phyloP scores from a whole-genome alignment of 2,113 vertebrate genomes.

The Entomyzon cyanotis region DNA sequence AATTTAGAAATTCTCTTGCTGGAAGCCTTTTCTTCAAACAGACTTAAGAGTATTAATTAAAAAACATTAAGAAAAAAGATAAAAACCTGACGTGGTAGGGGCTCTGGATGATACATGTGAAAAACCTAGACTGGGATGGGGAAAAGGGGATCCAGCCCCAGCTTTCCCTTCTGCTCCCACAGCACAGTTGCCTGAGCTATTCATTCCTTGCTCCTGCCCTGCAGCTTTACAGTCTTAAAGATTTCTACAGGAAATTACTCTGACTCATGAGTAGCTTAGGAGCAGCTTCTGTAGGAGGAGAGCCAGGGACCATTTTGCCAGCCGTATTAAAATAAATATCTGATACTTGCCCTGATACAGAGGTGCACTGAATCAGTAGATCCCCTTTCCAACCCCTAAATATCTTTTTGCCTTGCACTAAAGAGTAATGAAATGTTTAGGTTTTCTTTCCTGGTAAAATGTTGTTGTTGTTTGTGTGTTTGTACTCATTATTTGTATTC shows the following conservation, averaged over 20 bases:
- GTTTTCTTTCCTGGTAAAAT: not conserved
- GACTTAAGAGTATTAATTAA: not conserved
- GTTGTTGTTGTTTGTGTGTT: not conserved
- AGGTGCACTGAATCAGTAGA: not conserved
- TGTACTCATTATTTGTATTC: not conserved
- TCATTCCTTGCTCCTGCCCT: not conserved
- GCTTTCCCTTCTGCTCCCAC: not conserved
- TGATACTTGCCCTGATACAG: not conserved
- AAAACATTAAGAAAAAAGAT: not conserved
- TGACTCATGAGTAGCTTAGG: not conserved
- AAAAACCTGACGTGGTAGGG: not conserved
- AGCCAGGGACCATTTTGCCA: rapidly evolving
- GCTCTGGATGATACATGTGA: not conserved
- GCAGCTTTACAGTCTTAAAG: not conserved
- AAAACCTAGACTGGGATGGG: not conserved
- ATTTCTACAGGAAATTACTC: not conserved
- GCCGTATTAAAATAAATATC: not conserved
- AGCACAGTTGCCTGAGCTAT: not conserved
- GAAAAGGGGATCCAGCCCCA: not conserved
- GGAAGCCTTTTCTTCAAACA: not conserved
- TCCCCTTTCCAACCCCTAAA: not conserved
- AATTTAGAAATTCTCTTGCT: not conserved
- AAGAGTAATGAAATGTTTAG: not conserved
- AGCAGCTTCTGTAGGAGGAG: not conserved
- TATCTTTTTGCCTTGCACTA: not conserved